Conservation (phyloP, 2,797 vertebrate genomes). For the Remorina albescens region DNA sequence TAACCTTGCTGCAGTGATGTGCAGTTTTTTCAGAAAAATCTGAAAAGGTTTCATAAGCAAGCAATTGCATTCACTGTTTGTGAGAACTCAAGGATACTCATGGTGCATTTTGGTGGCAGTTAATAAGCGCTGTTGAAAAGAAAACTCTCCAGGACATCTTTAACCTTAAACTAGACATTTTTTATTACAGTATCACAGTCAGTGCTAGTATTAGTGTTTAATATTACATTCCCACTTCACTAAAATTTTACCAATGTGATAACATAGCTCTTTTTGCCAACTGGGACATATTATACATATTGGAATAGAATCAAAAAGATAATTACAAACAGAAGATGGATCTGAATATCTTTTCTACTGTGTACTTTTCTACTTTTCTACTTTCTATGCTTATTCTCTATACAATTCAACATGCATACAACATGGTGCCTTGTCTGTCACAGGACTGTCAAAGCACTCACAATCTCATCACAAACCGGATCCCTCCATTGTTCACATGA, state of each 20-base stretch:
- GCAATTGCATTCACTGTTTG: no score
- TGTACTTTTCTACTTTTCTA: no score
- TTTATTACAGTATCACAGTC: no score
- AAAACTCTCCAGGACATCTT: not conserved
- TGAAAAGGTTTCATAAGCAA: no score
- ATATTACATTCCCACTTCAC: no score
- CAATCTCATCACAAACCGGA: not conserved
- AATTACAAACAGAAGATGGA: not conserved
- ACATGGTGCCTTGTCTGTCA: not conserved
- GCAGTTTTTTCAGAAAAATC: not conserved
- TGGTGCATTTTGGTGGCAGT: not conserved
- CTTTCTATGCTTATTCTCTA: not conserved
- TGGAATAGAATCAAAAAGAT: no score
- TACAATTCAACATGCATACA: not conserved
- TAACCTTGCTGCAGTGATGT: not conserved
- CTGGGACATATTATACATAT: not conserved
- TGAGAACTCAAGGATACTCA: no score
- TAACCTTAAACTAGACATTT: not conserved
- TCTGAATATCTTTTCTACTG: not conserved
- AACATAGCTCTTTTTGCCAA: not conserved
- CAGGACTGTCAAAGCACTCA: not conserved
- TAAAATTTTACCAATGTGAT: no score
- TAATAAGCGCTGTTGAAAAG: not conserved
- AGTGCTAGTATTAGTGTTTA: no score
- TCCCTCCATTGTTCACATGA: conserved; percentile 1